A percentile compares a stretch with the other conserved stretches of the same genome.
Evolutionary conservation across 2,797 vertebrate species (phyloP).

Genomic region (Enteromius afrohamiltoni): DNA sequence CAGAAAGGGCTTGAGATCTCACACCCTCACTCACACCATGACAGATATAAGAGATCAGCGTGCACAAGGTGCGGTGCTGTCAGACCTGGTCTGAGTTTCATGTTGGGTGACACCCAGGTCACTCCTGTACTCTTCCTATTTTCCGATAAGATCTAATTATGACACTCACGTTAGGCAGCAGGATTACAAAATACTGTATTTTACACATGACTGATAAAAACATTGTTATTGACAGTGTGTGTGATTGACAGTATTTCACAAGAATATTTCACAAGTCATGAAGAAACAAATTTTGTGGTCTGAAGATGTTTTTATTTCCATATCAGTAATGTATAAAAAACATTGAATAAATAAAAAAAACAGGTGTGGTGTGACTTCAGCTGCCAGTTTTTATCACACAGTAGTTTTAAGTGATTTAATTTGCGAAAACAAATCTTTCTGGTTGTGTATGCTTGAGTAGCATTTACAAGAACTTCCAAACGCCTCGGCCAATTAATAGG

Average conservation of each 20-base stretch:
- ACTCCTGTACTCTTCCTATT: not conserved
- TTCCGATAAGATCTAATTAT: not conserved
- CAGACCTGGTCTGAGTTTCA: not conserved
- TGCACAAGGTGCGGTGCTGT: not conserved
- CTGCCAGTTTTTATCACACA: not conserved
- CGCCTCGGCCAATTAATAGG: not conserved
- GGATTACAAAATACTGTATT: not conserved
- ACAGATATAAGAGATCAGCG: not conserved
- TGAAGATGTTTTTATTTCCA: not conserved
- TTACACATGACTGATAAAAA: not conserved
- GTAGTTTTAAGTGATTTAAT: not conserved
- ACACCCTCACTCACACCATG: not conserved
- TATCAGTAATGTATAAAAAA: not conserved
- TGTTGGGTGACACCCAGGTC: not conserved
- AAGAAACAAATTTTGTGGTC: not conserved
- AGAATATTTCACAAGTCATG: not conserved
- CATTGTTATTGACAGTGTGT: not conserved
- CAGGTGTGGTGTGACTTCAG: not conserved
- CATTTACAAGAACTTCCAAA: not conserved
- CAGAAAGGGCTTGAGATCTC: not conserved
- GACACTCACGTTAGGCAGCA: not conserved
- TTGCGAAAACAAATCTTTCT: not conserved
- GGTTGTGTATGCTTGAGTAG: not conserved
- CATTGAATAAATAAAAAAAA: no score
- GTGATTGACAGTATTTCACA: no score